Evolutionary conservation across 2,113 vertebrate species (phyloP).

Genomic region (Chionomys nivalis): DNA sequence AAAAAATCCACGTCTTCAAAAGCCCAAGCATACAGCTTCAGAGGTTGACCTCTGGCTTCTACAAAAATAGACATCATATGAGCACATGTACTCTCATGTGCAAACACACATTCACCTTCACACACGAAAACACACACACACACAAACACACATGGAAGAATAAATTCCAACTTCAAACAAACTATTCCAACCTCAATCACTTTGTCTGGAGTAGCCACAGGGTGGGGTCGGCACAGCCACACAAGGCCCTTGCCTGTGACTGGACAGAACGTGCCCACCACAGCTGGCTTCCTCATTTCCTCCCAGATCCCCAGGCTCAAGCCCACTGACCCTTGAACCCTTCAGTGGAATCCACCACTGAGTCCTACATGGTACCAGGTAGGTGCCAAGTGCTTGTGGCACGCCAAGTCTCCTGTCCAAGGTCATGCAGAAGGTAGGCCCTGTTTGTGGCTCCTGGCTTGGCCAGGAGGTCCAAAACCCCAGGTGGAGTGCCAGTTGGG

Average conservation of each 20-base stretch:
- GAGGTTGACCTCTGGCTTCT: background rate
- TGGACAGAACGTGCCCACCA: rapidly evolving
- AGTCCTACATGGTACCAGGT: background rate
- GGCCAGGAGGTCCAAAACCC: background rate
- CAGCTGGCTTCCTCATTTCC: background rate
- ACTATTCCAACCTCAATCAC: background rate
- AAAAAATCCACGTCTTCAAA: background rate
- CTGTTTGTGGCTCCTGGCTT: background rate
- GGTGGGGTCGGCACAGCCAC: background rate
- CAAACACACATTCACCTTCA: background rate
- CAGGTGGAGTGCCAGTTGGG: no score
- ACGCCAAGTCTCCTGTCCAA: background rate
- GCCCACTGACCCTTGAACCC: rapidly evolving
- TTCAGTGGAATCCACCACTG: background rate
- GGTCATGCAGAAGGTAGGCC: background rate
- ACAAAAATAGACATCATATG: background rate
- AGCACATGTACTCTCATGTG: background rate
- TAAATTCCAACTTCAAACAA: background rate
- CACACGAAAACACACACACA: background rate
- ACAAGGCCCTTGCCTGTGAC: no score
- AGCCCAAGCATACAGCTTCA: background rate
- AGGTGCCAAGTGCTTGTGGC: background rate
- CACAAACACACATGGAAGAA: background rate
- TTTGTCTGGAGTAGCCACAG: background rate
- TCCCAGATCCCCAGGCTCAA: no score